Percentiles rank a stretch among this genome's conserved stretches.
phyloP scores from a whole-genome alignment of 64 coral and sea anemone genomes.

The Cladopsammia gracilis region DNA sequence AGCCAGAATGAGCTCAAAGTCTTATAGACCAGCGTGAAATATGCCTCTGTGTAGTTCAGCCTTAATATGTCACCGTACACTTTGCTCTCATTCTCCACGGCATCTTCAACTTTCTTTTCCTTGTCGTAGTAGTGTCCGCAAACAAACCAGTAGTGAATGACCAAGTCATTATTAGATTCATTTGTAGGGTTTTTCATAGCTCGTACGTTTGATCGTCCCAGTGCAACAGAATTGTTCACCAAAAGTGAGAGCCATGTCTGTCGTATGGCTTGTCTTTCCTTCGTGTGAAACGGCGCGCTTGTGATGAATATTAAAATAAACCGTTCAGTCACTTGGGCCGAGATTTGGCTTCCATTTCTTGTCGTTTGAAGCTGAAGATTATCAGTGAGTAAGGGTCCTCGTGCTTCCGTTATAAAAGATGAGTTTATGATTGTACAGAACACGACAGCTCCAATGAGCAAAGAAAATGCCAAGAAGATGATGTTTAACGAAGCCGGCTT shows the following conservation, averaged over 20 bases:
- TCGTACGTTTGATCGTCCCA: neutral
- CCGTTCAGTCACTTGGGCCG: neutral
- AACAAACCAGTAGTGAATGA: slow-evolving; percentile 1
- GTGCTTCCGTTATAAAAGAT: too few species aligned
- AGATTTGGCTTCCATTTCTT: too few species aligned
- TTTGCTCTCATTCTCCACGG: neutral
- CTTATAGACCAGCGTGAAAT: slow-evolving; percentile 11
- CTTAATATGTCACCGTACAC: slow-evolving; percentile 27
- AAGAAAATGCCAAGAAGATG: too few species aligned
- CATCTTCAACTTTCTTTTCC: neutral
- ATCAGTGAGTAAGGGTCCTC: too few species aligned
- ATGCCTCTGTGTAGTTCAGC: slow-evolving; percentile 4
- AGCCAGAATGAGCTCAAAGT: slow-evolving; percentile 1
- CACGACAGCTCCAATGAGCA: too few species aligned
- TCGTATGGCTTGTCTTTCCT: neutral
- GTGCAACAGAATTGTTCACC: neutral
- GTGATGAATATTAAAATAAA: neutral
- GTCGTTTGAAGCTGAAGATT: too few species aligned
- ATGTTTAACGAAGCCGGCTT: too few species aligned
- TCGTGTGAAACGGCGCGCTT: neutral
- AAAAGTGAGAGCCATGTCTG: neutral
- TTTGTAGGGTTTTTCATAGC: neutral
- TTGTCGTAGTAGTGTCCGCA: neutral
- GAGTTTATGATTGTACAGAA: too few species aligned
- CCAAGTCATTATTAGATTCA: neutral